Percentiles rank a stretch among this genome's conserved stretches.
These are phyloP conservation scores for Bolinopsis microptera DNA, from an alignment of 37 sponge, comb jelly and placozoan species.

Conservation along the genomic window DNA sequence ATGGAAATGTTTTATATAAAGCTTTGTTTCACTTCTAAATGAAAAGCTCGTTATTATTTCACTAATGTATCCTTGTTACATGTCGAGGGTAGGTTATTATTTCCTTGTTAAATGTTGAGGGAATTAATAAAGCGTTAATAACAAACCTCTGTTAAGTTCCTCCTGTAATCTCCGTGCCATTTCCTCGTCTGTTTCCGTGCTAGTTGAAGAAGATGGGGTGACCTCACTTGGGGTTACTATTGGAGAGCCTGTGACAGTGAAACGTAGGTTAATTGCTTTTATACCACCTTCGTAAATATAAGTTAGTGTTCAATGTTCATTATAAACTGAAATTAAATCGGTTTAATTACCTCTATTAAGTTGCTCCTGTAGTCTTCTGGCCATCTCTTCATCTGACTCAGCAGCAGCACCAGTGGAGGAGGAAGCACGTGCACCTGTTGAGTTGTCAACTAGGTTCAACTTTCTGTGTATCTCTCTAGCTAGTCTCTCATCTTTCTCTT, in stretches of 20 bases:
- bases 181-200: neutral
- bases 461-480: constrained; percentile 6
- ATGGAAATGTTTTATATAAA: no score
- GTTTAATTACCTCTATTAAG: constrained; percentile 20
- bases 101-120: no score
- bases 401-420: neutral
- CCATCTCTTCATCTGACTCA: constrained; percentile 21
- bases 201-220: neutral
- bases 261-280: no score
- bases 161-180: constrained; percentile 33
- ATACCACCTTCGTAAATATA: no score
- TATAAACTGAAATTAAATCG: neutral
- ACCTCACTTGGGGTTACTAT: neutral
- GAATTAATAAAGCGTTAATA: neutral
- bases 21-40: no score
- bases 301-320: neutral
- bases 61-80: no score
- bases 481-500: neutral
- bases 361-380: neutral
- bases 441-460: neutral
- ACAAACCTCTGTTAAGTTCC: neutral
- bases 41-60: no score
- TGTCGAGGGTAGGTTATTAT: no score
- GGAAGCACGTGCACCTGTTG: neutral
- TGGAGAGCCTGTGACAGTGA: neutral